Percentiles rank a stretch among this genome's conserved stretches.
Evolutionary conservation across 1,140 invertebrate species (phyloP).

Genomic region (Rhynchophorus ferrugineus): DNA sequence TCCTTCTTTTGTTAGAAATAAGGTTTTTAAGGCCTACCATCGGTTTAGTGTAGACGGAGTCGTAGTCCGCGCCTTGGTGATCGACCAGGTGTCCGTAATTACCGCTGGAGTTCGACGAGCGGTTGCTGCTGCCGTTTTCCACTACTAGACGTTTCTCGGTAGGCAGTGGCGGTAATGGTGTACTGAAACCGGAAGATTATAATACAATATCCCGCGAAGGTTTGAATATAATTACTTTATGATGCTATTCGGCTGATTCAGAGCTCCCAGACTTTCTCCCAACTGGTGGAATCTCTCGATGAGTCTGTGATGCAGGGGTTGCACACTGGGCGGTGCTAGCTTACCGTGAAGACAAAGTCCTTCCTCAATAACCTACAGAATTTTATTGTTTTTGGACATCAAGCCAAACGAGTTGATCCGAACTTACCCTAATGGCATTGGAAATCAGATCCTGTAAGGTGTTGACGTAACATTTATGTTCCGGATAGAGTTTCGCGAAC

Average conservation of each 20-base stretch:
- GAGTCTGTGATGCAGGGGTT: slow-evolving; percentile 78
- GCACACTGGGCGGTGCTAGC: slow-evolving; percentile 71
- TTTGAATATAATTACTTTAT: slow-evolving; percentile 53
- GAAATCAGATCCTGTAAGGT: slow-evolving; percentile 66
- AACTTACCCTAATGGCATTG: slow-evolving; percentile 56
- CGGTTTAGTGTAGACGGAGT: slow-evolving; percentile 59
- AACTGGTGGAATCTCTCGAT: slow-evolving; percentile 78
- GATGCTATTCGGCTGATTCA: slow-evolving; percentile 63
- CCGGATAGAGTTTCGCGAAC: slow-evolving; percentile 66
- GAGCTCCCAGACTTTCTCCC: slow-evolving; percentile 59
- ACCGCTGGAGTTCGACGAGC: slow-evolving; percentile 39
- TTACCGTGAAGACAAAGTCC: slow-evolving; percentile 74
- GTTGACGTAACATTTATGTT: slow-evolving; percentile 65
- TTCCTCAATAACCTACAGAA: slow-evolving; percentile 62
- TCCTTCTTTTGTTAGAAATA: background rate
- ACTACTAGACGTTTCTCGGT: slow-evolving; percentile 44
- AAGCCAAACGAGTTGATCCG: background rate
- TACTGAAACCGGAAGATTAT: slow-evolving; percentile 43
- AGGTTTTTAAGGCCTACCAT: slow-evolving; percentile 17
- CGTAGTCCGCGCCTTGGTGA: slow-evolving; percentile 45
- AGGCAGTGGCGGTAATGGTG: slow-evolving; percentile 63
- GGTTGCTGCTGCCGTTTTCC: slow-evolving; percentile 40
- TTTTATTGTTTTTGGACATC: background rate
- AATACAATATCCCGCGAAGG: slow-evolving; percentile 1
- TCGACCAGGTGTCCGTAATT: slow-evolving; percentile 43